These are phyloP conservation scores for Spermophilus dauricus DNA, from an alignment of 2,113 vertebrate genomes.

Conservation along the genomic window DNA sequence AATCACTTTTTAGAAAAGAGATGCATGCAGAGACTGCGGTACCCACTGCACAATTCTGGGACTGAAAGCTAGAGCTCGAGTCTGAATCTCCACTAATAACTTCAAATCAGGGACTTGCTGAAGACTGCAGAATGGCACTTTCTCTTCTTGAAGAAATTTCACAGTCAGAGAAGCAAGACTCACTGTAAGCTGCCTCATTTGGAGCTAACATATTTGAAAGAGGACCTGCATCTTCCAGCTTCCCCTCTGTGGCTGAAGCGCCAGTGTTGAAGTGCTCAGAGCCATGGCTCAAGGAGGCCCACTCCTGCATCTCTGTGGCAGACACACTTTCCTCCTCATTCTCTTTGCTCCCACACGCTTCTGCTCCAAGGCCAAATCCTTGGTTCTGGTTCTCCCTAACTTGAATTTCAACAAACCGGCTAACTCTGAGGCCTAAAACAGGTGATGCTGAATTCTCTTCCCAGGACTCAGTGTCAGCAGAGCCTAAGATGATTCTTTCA, in stretches of 20 bases:
- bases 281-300: accelerated
- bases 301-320: background rate
- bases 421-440: background rate
- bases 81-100: background rate
- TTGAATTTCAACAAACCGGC: background rate
- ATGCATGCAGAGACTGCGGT: background rate
- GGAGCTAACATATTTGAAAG: background rate
- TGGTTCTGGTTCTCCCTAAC: background rate
- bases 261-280: too few relatives aligned
- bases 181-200: accelerated
- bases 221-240: background rate
- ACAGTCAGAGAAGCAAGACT: background rate
- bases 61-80: accelerated
- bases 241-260: background rate
- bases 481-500: too few relatives aligned
- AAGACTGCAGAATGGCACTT: background rate
- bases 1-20: background rate
- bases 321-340: background rate
- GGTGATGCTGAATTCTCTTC: background rate
- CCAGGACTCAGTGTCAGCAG: background rate
- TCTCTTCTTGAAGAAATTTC: background rate
- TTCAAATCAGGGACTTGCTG: background rate
- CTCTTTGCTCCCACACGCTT: background rate
- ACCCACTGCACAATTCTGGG: accelerated
- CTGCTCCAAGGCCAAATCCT: background rate